A percentile compares a stretch with the other conserved stretches of the same genome.
phyloP scores from a whole-genome alignment of 2,113 vertebrate species.

The Phalacrocorax aristotelis region DNA sequence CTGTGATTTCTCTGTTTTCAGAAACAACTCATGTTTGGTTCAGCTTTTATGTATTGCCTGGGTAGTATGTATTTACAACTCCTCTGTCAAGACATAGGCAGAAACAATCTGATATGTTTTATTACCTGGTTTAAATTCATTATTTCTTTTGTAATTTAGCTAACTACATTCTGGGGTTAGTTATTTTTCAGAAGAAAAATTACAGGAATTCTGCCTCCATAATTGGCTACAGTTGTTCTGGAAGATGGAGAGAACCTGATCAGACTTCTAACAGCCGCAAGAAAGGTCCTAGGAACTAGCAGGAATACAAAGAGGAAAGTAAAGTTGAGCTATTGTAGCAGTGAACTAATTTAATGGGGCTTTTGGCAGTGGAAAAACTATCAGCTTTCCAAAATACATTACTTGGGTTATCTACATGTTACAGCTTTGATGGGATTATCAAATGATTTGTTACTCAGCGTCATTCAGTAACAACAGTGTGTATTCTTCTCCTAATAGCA shows the following conservation, averaged over 20 bases:
- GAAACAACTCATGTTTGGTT: neutral
- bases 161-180: neutral
- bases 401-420: neutral
- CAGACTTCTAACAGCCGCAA: neutral
- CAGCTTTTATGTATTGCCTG: neutral
- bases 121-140: neutral
- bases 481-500: neutral
- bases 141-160: neutral
- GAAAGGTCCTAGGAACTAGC: neutral
- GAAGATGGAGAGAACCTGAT: neutral
- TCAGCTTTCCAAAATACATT: neutral
- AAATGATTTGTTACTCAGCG: neutral
- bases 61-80: neutral
- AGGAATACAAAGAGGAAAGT: neutral
- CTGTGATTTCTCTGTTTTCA: neutral
- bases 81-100: neutral
- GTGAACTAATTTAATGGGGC: neutral
- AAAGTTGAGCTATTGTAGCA: neutral
- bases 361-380: neutral
- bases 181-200: neutral
- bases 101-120: neutral
- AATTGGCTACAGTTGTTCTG: neutral
- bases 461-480: neutral
- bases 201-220: neutral
- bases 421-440: neutral